Percentiles rank a stretch among this genome's conserved stretches.
Conservation (phyloP, 2,113 vertebrate genomes). For the Apus apus region DNA sequence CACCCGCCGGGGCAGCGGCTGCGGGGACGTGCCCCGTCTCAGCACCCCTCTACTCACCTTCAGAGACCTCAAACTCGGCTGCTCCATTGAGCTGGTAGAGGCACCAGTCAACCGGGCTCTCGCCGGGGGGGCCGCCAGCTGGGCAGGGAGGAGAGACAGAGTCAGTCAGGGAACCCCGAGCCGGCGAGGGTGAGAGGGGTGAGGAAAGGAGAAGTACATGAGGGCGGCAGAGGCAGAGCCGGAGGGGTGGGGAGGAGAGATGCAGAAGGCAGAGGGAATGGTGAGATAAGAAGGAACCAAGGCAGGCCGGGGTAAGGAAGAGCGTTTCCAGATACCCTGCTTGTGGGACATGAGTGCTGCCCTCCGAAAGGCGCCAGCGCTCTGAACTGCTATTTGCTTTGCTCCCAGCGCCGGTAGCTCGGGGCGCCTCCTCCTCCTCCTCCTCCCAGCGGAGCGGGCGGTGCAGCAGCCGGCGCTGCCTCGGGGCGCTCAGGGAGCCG, state of each 20-base stretch:
- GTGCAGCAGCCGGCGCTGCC: background rate
- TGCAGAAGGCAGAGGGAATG: background rate
- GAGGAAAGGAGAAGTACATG: background rate
- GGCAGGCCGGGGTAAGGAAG: background rate
- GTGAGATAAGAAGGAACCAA: background rate
- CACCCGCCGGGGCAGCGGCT: accelerated
- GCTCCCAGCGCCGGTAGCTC: background rate
- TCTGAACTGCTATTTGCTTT: background rate
- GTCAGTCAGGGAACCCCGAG: background rate
- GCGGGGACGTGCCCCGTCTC: background rate
- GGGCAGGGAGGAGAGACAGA: constrained; percentile 18
- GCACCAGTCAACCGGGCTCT: constrained; percentile 65
- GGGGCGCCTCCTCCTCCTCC: constrained; percentile 5
- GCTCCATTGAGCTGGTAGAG: constrained; percentile 74
- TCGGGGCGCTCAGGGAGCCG: constrained; percentile 30
- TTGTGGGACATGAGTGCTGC: constrained; percentile 59
- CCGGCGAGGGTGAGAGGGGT: background rate
- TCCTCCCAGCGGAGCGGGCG: constrained; percentile 28
- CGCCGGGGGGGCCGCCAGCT: constrained; percentile 39
- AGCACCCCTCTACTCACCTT: constrained; percentile 36
- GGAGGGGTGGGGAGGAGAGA: background rate
- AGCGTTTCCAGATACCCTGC: constrained; percentile 41
- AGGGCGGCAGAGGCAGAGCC: background rate
- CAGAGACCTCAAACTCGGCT: constrained; percentile 67
- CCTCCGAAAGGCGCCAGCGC: background rate